Evolutionary conservation across 2,797 vertebrate species (phyloP).

Genomic region (Lacerta viridis): DNA sequence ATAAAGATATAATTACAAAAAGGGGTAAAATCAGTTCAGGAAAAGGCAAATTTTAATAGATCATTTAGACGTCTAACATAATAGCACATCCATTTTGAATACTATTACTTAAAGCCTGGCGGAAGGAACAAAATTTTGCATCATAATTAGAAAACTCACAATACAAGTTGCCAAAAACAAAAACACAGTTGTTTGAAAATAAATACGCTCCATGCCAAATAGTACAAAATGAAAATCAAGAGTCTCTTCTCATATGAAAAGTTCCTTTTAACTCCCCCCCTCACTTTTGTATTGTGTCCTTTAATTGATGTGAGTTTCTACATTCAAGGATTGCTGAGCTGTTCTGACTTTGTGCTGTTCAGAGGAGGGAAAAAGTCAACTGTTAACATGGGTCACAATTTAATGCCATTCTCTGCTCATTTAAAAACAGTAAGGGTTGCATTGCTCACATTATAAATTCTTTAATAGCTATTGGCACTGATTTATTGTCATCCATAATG

Average conservation of each 20-base stretch:
- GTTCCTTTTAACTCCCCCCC: conserved; percentile 65
- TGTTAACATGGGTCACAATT: conserved; percentile 35
- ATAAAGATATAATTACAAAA: conserved; percentile 88
- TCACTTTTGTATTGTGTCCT: conserved; percentile 69
- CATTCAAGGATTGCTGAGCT: conserved; percentile 88
- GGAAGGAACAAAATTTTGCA: conserved; percentile 83
- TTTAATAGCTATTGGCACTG: neutral
- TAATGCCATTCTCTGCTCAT: conserved; percentile 15
- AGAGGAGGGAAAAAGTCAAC: conserved; percentile 60
- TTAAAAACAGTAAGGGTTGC: conserved; percentile 33
- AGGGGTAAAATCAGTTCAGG: conserved; percentile 84
- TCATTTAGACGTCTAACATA: conserved; percentile 84
- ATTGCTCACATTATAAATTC: conserved; percentile 13
- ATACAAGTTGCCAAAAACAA: conserved; percentile 84
- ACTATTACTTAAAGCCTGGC: conserved; percentile 87
- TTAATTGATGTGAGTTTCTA: conserved; percentile 71
- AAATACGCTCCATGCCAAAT: conserved; percentile 88
- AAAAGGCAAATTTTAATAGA: conserved; percentile 87
- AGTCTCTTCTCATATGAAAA: conserved; percentile 80
- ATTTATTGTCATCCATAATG: conserved; percentile 28
- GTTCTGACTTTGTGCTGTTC: conserved; percentile 89
- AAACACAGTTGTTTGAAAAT: conserved; percentile 85
- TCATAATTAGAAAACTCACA: conserved; percentile 88
- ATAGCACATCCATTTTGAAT: conserved; percentile 88
- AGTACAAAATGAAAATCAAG: conserved; percentile 84